A percentile compares a stretch with the other conserved stretches of the same genome.
These are phyloP conservation scores for Dromococcyx pavoninus DNA, from an alignment of 2,797 vertebrate genomes.

Conservation along the genomic window DNA sequence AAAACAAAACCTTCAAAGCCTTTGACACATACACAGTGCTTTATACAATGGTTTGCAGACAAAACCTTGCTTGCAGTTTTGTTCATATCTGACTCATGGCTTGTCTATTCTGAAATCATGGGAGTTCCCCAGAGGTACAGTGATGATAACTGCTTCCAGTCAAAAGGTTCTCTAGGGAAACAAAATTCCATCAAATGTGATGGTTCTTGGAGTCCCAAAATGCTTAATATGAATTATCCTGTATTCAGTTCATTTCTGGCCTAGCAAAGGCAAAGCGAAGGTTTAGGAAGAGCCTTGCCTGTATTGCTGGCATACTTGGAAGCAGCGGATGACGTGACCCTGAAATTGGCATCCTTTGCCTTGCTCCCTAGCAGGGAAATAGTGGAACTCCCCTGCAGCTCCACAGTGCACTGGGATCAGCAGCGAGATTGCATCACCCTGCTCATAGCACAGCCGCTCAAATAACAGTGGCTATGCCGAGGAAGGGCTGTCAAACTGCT, in stretches of 20 bases:
- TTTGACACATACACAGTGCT: not conserved
- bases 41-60: not conserved
- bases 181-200: not conserved
- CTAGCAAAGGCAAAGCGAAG: not conserved
- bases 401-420: accelerated
- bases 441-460: not conserved
- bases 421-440: not conserved
- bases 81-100: not conserved
- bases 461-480: accelerated
- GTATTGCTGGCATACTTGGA: not conserved
- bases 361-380: not conserved
- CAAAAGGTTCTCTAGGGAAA: not conserved
- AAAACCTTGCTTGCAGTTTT: not conserved
- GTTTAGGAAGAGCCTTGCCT: not conserved
- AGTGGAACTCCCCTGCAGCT: not conserved
- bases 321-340: not conserved
- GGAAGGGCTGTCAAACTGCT: not conserved
- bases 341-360: not conserved
- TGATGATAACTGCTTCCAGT: not conserved
- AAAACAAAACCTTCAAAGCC: not conserved
- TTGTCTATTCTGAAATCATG: not conserved
- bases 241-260: not conserved
- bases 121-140: not conserved
- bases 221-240: not conserved
- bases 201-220: not conserved